A percentile compares a stretch with the other conserved stretches of the same genome.
Conservation (phyloP, 1,140 invertebrate species). For the Chionoecetes opilio region DNA sequence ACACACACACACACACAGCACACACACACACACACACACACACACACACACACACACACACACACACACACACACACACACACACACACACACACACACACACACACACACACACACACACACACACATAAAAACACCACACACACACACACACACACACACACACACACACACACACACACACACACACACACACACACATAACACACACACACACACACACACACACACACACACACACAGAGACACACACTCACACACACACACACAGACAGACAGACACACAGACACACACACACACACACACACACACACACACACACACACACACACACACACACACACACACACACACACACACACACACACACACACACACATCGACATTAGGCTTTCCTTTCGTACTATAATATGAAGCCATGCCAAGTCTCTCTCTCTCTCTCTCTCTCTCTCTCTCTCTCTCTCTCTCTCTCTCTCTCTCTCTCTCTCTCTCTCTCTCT, state of each 20-base stretch:
- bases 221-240: too few relatives aligned
- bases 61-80: constrained; percentile 47
- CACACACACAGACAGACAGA: too few relatives aligned
- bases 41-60: constrained; percentile 50
- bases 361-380: constrained; percentile 15
- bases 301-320: constrained; percentile 38
- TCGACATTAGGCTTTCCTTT: neutral
- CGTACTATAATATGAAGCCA: neutral
- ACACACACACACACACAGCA: constrained; percentile 41
- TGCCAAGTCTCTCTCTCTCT: neutral
- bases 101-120: constrained; percentile 53
- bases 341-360: constrained; percentile 44
- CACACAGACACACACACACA: too few relatives aligned
- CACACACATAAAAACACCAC: constrained; percentile 48
- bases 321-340: constrained; percentile 44
- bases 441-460: too few relatives aligned
- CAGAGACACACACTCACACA: too few relatives aligned
- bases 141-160: constrained; percentile 15
- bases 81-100: neutral
- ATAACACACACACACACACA: constrained; percentile 44
- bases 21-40: constrained; percentile 53
- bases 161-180: constrained; percentile 27
- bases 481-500: constrained; percentile 27
- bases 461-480: neutral
- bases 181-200: neutral